Evolutionary conservation across 92 coral and sea anemone genomes (phyloP), one percentile per base, ranked within the genome.

Genomic region (Galaxea fascicularis): DNA sequence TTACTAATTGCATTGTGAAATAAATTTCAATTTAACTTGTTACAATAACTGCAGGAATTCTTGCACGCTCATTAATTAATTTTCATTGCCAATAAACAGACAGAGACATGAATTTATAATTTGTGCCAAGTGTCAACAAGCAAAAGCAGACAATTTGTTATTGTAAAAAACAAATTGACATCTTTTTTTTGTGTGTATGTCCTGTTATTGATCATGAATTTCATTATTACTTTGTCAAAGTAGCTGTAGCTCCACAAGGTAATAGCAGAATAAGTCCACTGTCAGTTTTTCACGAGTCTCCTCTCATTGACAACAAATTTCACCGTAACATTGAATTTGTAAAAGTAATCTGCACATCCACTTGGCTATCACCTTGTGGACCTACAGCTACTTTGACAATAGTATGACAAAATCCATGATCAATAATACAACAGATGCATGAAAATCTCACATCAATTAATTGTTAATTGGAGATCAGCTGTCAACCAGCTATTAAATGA

Each of bases 101-200:
- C 62, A 56, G 62, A 56, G 4, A 22, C 24, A 56, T 56, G 62
- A 56, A 56, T 16, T 56, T 56, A 16, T 56, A 56, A n/a, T n/a
- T n/a, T n/a, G n/a, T 56, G 62, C 62, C 62, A 56, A 56, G 41
- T 35, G 6, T 35, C 41, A 35, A 35, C 41, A 35, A 35, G 41
- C 41, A 6, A 35, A 6, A 35, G 41, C 41, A 35, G 41, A 35
- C 41, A 35, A 35, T 35, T 35, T 56, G 62, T 56, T 56, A 15
- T 56, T 56, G 62, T 56, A 56, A 56, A 56, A 56, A 56, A 56
- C 62, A 56, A 56, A 56, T 56, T 21, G n/a, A 56, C 62, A 56
- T 56, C 62, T 2, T 22, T 56, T 56, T 56, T 56, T 56, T 14
- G 62, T 56, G 62, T 21, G 62, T 21, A 56, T 56, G 21, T 56